A percentile compares a stretch with the other conserved stretches of the same genome.
Conservation (phyloP, 2,113 vertebrate genomes). For the Ginglymostoma cirratum region DNA sequence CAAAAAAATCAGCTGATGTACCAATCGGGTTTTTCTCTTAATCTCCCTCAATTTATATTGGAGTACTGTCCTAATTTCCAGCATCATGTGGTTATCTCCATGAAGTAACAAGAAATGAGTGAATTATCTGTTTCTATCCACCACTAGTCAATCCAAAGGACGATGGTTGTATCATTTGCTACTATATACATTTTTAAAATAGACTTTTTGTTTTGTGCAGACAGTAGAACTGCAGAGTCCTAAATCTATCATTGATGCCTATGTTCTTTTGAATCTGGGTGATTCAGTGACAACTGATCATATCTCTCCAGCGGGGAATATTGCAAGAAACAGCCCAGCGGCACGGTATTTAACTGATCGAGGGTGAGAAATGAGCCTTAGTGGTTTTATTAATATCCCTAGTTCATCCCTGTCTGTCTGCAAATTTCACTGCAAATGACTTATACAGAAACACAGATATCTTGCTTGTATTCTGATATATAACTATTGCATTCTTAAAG, state of each 20-base stretch:
- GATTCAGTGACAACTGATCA: conserved; percentile 97
- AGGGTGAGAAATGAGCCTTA: conserved; percentile 60
- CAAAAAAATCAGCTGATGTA: neutral
- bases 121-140: neutral
- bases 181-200: neutral
- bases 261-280: conserved; percentile 83
- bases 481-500: neutral
- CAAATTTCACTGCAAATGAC: neutral
- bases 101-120: neutral
- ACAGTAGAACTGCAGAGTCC: conserved; percentile 66
- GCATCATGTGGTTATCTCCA: neutral
- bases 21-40: neutral
- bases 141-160: neutral
- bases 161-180: neutral
- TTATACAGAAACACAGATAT: neutral
- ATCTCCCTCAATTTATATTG: neutral
- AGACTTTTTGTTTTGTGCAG: conserved; percentile 51
- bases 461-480: neutral
- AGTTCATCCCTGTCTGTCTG: neutral
- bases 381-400: neutral
- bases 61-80: neutral
- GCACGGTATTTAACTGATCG: conserved; percentile 78
- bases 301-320: conserved; percentile 96
- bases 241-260: conserved; percentile 69
- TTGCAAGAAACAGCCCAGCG: conserved; percentile 84